Percentiles rank a stretch among this genome's conserved stretches.
Evolutionary conservation across 1,140 invertebrate genomes (phyloP).

Genomic region (Cheumatopsyche charites): DNA sequence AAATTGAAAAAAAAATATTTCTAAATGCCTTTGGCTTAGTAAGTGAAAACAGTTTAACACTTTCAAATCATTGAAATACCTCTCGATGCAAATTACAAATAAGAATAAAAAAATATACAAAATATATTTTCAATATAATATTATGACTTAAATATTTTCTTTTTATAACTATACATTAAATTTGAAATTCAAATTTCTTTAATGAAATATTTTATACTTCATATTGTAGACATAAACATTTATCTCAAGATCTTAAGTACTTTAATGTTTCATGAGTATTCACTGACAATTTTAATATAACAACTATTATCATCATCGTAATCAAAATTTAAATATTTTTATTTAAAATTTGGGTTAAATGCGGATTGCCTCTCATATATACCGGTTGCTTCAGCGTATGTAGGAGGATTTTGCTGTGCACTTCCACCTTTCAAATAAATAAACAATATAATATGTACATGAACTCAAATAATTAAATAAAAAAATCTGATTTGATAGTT

Average conservation of each 20-base stretch:
- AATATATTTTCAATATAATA: neutral
- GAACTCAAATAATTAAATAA: neutral
- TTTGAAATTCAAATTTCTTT: neutral
- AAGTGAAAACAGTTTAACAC: too few species aligned
- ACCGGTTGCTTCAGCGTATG: slow-evolving; percentile 8
- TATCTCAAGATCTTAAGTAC: too few species aligned
- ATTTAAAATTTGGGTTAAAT: slow-evolving; percentile 9
- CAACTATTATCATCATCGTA: too few species aligned
- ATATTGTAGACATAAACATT: too few species aligned
- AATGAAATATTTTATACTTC: neutral
- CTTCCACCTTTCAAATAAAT: neutral
- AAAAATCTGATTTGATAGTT: neutral
- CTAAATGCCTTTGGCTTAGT: too few species aligned
- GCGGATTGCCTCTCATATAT: slow-evolving; percentile 1
- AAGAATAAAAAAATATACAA: neutral
- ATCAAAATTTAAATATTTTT: too few species aligned
- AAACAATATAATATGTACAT: neutral
- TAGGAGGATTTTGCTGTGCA: neutral
- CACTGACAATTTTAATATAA: too few species aligned
- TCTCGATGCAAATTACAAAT: too few species aligned
- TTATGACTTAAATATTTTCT: neutral
- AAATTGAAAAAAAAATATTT: too few species aligned
- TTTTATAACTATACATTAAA: neutral
- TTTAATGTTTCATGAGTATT: too few species aligned
- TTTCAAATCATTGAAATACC: too few species aligned